These are phyloP conservation scores for Drosophila pseudoobscura DNA, from an alignment of 1,140 invertebrate species.

Conservation along the genomic window DNA sequence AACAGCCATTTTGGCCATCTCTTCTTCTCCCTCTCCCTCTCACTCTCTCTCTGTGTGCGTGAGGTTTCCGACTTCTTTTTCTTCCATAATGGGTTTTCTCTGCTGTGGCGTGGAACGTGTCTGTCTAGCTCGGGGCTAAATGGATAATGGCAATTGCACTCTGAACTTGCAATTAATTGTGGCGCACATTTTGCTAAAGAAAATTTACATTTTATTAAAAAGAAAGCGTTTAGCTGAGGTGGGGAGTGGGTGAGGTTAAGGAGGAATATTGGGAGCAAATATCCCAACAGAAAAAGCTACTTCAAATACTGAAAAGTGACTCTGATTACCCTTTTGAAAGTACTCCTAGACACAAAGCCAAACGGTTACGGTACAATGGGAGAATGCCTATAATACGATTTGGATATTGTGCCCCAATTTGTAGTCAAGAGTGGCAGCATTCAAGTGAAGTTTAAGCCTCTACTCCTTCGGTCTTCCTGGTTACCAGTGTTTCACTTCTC, in stretches of 20 bases:
- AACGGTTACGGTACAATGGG: no score
- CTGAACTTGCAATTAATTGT: slow-evolving; percentile 72
- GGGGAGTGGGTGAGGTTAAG: not conserved
- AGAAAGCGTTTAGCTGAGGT: not conserved
- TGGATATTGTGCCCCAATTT: no score
- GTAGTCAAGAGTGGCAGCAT: no score
- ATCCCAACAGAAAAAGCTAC: no score
- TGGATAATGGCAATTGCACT: slow-evolving; percentile 74
- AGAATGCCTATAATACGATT: no score
- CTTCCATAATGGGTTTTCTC: slow-evolving; percentile 13
- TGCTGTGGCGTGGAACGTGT: slow-evolving; percentile 39
- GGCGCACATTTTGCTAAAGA: slow-evolving; percentile 1
- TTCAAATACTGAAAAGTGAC: no score
- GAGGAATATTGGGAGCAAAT: not conserved
- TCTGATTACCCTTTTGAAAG: no score
- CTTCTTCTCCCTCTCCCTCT: slow-evolving; percentile 1
- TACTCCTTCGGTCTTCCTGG: not conserved
- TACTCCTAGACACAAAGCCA: no score
- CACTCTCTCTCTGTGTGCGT: slow-evolving; percentile 41
- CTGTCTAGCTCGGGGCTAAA: slow-evolving; percentile 61
- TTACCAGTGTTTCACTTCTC: not conserved
- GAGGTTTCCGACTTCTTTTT: slow-evolving; percentile 15
- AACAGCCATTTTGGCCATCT: slow-evolving; percentile 65
- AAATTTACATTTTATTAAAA: slow-evolving; percentile 25
- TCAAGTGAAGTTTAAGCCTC: not conserved